Percentiles rank a stretch among this genome's conserved stretches.
phyloP scores from a whole-genome alignment of 2,797 vertebrate genomes.

The Sciaenops ocellatus region DNA sequence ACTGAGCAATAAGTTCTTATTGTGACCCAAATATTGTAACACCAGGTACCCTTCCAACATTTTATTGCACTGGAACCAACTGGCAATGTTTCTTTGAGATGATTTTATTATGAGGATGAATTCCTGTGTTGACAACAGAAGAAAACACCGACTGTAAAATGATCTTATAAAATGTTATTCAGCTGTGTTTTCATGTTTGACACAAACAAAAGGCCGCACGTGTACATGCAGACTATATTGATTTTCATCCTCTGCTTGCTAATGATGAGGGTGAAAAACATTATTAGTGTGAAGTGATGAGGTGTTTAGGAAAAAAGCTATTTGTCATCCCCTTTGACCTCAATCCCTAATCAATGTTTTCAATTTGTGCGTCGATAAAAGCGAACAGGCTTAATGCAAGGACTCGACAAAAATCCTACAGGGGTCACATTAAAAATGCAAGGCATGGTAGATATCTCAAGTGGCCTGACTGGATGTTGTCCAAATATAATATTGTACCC shows the following conservation, averaged over 20 bases:
- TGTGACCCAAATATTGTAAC: constrained; percentile 84
- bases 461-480: constrained; percentile 71
- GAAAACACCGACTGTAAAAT: constrained; percentile 6
- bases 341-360: constrained; percentile 72
- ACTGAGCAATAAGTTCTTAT: constrained; percentile 80
- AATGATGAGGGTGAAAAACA: constrained; percentile 55
- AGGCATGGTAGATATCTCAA: constrained; percentile 50
- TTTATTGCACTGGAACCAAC: constrained; percentile 76
- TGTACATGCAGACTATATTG: constrained; percentile 41
- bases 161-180: constrained; percentile 22
- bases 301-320: constrained; percentile 57
- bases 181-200: background rate
- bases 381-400: constrained; percentile 60
- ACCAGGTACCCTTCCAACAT: constrained; percentile 76
- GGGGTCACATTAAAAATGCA: constrained; percentile 75
- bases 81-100: constrained; percentile 53
- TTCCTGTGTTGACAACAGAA: constrained; percentile 6
- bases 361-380: constrained; percentile 73
- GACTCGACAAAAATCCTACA: constrained; percentile 57
- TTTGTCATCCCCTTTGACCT: constrained; percentile 76
- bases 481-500: constrained; percentile 77
- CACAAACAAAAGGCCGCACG: constrained; percentile 20
- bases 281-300: constrained; percentile 54
- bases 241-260: constrained; percentile 44
- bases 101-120: constrained; percentile 49